Base-by-base conservation (phyloP, 2,888 invertebrate species). In the Apamea sordens region DNA sequence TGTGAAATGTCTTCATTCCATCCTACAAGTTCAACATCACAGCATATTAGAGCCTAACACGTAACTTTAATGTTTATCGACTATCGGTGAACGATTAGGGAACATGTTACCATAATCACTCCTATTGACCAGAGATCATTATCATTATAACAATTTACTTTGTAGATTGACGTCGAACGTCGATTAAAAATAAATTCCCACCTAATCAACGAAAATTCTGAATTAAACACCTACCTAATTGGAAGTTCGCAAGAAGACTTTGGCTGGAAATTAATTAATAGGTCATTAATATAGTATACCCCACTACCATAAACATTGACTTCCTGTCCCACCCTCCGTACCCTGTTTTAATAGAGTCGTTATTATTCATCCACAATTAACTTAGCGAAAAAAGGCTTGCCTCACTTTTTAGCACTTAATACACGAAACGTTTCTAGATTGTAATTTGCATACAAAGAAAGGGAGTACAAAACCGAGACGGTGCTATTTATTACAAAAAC, bases 401-500 rank as follows among this genome's bases (percentile, higher is more conserved):
- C 80, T 86, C 81, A 89, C 86, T 83, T 86, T 89, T 88, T 80
- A 79, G 68, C 84, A 87, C 84, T 84, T 89, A 89, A 90, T 89
- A 89, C 83, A 89, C 87, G 79, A 86, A 90, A 86, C 84, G 80
- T 85, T 89, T 86, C 86, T 86, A 85, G 87, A 79, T 89, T 91
- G 87, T 83, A 86, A 88, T 90, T 88, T 89, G 77, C 86, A 90
- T 88, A 89, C 86, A 89, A 84, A 87, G 87, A 90, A 88, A 86
- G 84, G 59, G 86, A 89, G 85, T 89, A 89, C 86, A 90, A 90
- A 90, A 91, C 84, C 82, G 82, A 81, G 86, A 86, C 86, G 85
- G 78, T 59, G 85, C 88, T 86, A 91, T 92, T 92, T 91, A 90
- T 89, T 88, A 89, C 87, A 87, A 86, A 88, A 91, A 88, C 89